These are phyloP conservation scores for Charaxes varanes DNA, from an alignment of 1,140 invertebrate genomes.

Conservation along the genomic window DNA sequence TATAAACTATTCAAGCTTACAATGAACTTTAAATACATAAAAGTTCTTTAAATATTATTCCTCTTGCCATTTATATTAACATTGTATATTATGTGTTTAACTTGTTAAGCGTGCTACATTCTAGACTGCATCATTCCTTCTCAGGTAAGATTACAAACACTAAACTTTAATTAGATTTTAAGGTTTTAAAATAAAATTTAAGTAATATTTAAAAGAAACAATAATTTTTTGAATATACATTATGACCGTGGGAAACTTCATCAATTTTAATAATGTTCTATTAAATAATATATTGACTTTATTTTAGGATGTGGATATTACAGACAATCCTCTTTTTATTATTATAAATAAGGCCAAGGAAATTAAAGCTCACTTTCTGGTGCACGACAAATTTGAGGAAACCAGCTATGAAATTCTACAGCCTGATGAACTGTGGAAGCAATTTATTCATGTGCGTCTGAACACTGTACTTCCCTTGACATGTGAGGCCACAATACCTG, in stretches of 20 bases:
- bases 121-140: no score
- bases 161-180: no score
- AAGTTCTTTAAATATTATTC: no score
- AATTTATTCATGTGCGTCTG: conserved; percentile 79
- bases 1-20: no score
- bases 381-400: conserved; percentile 81
- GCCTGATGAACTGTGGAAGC: conserved; percentile 76
- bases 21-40: no score
- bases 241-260: no score
- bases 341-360: conserved; percentile 75
- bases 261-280: neutral
- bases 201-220: no score
- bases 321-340: conserved; percentile 83
- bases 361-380: conserved; percentile 78
- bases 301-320: conserved; percentile 81
- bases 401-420: conserved; percentile 77
- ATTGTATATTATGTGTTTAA: no score
- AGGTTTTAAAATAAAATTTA: no score
- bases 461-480: conserved; percentile 74
- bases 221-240: neutral
- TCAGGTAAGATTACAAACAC: no score
- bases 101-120: no score
- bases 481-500: conserved; percentile 72
- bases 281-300: neutral
- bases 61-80: no score